Evolutionary conservation across 2,113 vertebrate genomes (phyloP).

Genomic region (Physeter macrocephalus): DNA sequence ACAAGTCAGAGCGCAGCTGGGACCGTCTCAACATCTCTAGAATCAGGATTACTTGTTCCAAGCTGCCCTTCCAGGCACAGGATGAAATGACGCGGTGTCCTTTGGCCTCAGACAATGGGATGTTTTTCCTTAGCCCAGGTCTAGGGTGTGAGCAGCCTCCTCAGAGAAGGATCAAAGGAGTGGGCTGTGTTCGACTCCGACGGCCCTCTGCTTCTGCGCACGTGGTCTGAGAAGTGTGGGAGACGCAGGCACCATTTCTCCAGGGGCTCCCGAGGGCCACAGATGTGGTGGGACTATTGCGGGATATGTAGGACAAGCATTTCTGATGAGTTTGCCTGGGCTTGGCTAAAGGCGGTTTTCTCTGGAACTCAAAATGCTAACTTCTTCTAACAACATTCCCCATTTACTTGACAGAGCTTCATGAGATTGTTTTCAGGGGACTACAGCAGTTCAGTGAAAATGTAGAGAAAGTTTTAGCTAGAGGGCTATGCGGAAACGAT

Average conservation of each 20-base stretch:
- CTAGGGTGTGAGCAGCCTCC: background rate
- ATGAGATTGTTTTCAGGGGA: background rate
- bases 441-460: background rate
- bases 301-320: background rate
- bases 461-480: background rate
- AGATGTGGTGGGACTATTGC: background rate
- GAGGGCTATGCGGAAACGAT: background rate
- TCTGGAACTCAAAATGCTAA: background rate
- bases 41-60: constrained; percentile 22
- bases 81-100: constrained; percentile 24
- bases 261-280: rapidly evolving
- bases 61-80: constrained; percentile 28
- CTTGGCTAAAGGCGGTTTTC: background rate
- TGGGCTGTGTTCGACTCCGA: background rate
- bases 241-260: background rate
- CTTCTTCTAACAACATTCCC: background rate
- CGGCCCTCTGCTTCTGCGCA: background rate
- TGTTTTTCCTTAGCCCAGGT: constrained; percentile 39
- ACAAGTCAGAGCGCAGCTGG: constrained; percentile 43
- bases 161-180: background rate
- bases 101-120: constrained; percentile 54
- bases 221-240: background rate
- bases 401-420: background rate
- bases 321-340: background rate
- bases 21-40: background rate